phyloP scores from a whole-genome alignment of 1,140 invertebrate species.

The Aphis craccivora region DNA sequence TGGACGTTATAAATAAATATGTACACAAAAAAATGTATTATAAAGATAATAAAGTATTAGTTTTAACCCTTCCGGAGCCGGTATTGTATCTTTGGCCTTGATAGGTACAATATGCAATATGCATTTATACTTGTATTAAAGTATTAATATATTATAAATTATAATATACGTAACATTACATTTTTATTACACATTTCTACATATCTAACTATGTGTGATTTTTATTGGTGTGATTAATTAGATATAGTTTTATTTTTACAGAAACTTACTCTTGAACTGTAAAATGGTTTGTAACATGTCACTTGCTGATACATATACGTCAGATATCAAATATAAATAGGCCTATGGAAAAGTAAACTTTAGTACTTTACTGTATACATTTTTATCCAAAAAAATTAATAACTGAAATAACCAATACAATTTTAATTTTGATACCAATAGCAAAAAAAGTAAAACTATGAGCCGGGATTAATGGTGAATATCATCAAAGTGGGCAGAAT shows the following conservation, averaged over 20 bases:
- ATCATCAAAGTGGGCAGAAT: too few relatives aligned
- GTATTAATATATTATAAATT: neutral
- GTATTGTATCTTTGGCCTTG: neutral
- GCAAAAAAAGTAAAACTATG: too few relatives aligned
- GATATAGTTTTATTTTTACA: neutral
- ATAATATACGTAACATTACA: neutral
- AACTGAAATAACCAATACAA: too few relatives aligned
- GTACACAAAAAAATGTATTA: neutral
- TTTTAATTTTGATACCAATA: too few relatives aligned
- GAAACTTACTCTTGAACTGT: neutral
- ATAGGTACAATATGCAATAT: neutral
- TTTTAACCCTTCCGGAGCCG: neutral
- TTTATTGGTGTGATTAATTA: neutral
- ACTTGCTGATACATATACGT: neutral
- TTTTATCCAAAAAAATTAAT: too few relatives aligned
- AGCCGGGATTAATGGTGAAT: too few relatives aligned
- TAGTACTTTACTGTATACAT: too few relatives aligned
- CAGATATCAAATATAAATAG: too few relatives aligned
- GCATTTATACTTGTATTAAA: neutral
- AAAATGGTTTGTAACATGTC: neutral
- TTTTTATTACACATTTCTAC: neutral
- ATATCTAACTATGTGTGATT: neutral
- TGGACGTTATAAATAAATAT: neutral
- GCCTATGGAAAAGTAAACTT: too few relatives aligned
- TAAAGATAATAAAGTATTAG: neutral